Evolutionary conservation across 2,888 invertebrate genomes (phyloP), one percentile per base, ranked within the genome.

Genomic region (Chalcis sispes): DNA sequence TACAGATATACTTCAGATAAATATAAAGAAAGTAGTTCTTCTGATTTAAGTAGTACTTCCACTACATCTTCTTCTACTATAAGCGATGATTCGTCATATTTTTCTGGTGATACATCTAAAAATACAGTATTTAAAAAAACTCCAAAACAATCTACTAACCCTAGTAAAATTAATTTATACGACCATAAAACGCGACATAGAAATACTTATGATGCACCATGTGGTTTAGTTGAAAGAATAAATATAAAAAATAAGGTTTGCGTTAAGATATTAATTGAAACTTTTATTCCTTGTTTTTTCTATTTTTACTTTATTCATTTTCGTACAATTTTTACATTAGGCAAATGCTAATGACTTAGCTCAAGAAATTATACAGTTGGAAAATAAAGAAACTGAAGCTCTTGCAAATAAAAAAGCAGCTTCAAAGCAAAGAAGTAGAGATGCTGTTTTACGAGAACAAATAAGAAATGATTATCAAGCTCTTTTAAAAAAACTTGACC

Each of bases 41-140:
- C 78, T 61, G 75, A 81, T 25, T 79, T 81, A 40, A 81, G 71
- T 25, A 83, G 82, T 59, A 82, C 78, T 64, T 79, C 79, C 15
- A 81, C 82, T 62, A 82, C 80, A 52, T 81, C 82, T 54, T 84
- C 82, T 48, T 84, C 80, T 70, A 84, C 86, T 18, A 80, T 83
- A 50, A 88, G 85, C 65, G 85, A 87, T 23, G 87, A 88, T 79
- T 88, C 87, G 5, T 88, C 87, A 8, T 86, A 87, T 78, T 87
- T 85, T 79, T 86, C 87, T 42, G 85, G 86, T 42, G 80, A 64
- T 66, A 58, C 77, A 48, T 74, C 62, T 13, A 83, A 83, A 67
- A 75, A 79, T 29, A 40, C 64, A 42, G 29, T 61, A 18, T 70
- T 50, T 32, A 79, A 70, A 23, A 82, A 75, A 79, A 78, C 74